Conservation (phyloP, 2,888 invertebrate species). For the Seira ritae region DNA sequence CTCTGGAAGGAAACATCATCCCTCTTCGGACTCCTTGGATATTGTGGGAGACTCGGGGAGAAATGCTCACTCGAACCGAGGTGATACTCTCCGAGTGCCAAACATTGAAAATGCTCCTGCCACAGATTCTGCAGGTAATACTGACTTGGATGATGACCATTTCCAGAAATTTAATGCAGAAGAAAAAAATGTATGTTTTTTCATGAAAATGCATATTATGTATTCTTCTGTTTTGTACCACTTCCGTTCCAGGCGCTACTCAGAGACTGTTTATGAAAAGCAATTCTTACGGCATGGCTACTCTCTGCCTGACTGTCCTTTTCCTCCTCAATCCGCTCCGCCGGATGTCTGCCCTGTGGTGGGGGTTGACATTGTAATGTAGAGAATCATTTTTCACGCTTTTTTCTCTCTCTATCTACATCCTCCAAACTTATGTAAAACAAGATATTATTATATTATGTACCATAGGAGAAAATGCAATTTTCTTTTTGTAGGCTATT, state of each 20-base stretch:
- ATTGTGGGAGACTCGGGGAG: slow-evolving; percentile 59
- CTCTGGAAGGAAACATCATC: slow-evolving; percentile 48
- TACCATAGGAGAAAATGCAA: too few species aligned
- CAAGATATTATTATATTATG: too few species aligned
- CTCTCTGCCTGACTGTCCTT: slow-evolving; percentile 68
- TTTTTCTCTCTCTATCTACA: too few species aligned
- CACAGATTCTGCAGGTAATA: slow-evolving; percentile 69
- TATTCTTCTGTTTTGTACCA: slow-evolving; percentile 28
- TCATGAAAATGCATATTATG: not conserved
- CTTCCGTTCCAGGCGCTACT: slow-evolving; percentile 62
- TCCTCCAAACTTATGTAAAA: too few species aligned
- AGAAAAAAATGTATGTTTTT: not conserved
- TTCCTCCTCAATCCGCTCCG: slow-evolving; percentile 64
- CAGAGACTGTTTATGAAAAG: slow-evolving; percentile 67
- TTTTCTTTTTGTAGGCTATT: too few species aligned
- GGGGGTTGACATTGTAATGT: slow-evolving; percentile 65
- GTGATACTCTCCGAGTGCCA: slow-evolving; percentile 67
- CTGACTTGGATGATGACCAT: not conserved
- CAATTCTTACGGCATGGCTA: slow-evolving; percentile 57
- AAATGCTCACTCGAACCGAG: slow-evolving; percentile 57
- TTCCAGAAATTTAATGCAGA: not conserved
- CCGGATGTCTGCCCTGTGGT: slow-evolving; percentile 59
- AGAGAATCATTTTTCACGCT: slow-evolving; percentile 24
- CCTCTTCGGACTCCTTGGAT: slow-evolving; percentile 48
- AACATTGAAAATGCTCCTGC: slow-evolving; percentile 69